Evolutionary conservation across 2,888 invertebrate species (phyloP).

Genomic region (Volucella bombylans): DNA sequence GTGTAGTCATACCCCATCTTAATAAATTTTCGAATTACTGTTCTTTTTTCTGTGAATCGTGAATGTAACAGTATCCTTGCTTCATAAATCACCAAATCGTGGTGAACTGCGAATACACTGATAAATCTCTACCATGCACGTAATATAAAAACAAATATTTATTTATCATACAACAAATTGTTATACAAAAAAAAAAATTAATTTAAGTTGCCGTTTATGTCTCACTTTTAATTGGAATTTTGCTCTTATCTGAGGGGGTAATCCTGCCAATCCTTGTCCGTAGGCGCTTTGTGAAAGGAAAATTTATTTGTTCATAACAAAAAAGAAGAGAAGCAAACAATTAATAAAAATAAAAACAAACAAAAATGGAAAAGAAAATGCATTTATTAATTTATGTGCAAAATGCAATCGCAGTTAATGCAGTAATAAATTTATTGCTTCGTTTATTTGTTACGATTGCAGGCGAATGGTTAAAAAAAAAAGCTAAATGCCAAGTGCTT

Average conservation of each 20-base stretch:
- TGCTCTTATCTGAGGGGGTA: slow-evolving; percentile 39
- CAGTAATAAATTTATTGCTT: slow-evolving; percentile 33
- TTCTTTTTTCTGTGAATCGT: neutral
- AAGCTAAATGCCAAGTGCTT: neutral
- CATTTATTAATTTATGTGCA: slow-evolving; percentile 34
- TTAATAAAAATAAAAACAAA: neutral
- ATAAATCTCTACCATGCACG: slow-evolving; percentile 33
- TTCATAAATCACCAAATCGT: slow-evolving; percentile 21
- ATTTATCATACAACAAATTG: slow-evolving; percentile 28
- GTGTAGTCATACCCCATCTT: slow-evolving; percentile 2
- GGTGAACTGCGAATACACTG: slow-evolving; percentile 15
- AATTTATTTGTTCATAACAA: slow-evolving; percentile 41
- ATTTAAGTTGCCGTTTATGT: neutral
- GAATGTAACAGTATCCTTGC: neutral
- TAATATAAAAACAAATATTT: slow-evolving; percentile 41
- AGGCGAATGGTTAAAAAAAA: slow-evolving; percentile 7
- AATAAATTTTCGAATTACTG: slow-evolving; percentile 43
- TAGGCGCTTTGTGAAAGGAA: neutral
- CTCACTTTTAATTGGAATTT: slow-evolving; percentile 42
- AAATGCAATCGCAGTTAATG: slow-evolving; percentile 51
- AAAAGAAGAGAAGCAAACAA: neutral
- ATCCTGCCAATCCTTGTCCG: neutral
- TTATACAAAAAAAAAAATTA: slow-evolving; percentile 11
- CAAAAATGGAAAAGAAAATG: too few species aligned
- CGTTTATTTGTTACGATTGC: slow-evolving; percentile 23